Conservation (phyloP, 2,797 vertebrate species). For the Ptychadena robeensis region DNA sequence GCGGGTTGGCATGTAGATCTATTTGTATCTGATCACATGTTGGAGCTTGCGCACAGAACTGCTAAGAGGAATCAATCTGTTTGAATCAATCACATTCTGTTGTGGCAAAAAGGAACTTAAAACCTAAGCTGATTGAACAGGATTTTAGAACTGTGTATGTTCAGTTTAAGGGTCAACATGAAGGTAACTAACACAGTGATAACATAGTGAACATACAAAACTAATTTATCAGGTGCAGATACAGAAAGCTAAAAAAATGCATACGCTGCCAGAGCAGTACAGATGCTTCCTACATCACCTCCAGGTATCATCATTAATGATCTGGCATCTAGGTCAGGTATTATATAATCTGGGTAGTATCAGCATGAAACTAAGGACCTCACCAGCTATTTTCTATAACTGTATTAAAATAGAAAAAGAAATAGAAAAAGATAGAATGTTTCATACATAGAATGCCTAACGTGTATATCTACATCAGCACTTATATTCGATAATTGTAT, state of each 20-base stretch:
- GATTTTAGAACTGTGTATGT: too few species aligned
- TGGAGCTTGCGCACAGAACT: too few species aligned
- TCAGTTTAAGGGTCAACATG: too few species aligned
- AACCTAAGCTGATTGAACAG: too few species aligned
- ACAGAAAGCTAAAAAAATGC: not conserved
- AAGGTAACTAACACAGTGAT: too few species aligned
- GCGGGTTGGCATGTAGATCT: too few species aligned
- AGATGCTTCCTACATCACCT: constrained; percentile 62
- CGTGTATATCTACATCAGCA: not conserved
- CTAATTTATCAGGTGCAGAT: not conserved
- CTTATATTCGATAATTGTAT: not conserved
- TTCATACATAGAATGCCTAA: not conserved
- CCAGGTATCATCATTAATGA: constrained; percentile 24
- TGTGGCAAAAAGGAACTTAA: too few species aligned
- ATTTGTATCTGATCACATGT: too few species aligned
- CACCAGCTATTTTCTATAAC: not conserved
- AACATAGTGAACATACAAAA: too few species aligned
- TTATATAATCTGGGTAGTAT: not conserved
- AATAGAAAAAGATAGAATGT: not conserved
- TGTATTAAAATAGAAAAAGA: not conserved
- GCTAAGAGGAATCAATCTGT: too few species aligned
- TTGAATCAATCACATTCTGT: too few species aligned
- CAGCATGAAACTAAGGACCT: not conserved
- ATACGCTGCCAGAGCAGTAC: not conserved
- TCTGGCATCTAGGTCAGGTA: not conserved